Base-by-base conservation (phyloP, 1,140 invertebrate species). In the Neodiprion fabricii region DNA sequence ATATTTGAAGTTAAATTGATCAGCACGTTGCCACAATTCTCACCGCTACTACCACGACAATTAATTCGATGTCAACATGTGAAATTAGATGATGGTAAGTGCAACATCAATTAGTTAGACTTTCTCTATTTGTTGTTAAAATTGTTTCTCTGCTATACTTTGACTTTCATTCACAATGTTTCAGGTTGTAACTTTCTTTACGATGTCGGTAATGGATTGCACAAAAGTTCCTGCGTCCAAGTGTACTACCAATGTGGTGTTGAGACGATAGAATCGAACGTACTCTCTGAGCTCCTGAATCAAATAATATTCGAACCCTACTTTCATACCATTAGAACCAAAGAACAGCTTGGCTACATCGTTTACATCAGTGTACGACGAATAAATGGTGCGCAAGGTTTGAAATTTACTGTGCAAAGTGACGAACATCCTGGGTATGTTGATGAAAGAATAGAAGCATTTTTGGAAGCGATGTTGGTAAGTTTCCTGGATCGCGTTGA, bases 281-380 rank as follows among this genome's bases (percentile, higher is more conserved):
- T 96, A 82, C 82, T 96, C 72, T 86, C 98, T 2, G 96, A 98
- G 86, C 90, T 99, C 47, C 91, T 98, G 72, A 92, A 92, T 67
- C 97, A 99, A 89, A 94, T 98, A 77, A 91, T 98, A 9, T 91
- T 91, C 17, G 97, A 99, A 86, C 96, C 97, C 0, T 98, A 95
- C 85, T 99, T 97, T 86, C 94, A 96, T 89, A 92, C 94, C 67
- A 90, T 99, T 11, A 89, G 98, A 77, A 98, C 96, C 1, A 92
- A 97, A 91, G 95, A 96, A 90, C 95, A 96, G 89, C 85, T 97
- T 70, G 97, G 97, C 9, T 99, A 99, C 84, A 97, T 99, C 80
- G 97, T 21, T 1, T 21, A 21, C 99, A 50, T 96, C 94, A 83
- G 94, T 84, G 95, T 97, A 17, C 90, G 96, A 10, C 90, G 94